Percentiles rank a stretch among this genome's conserved stretches.
These are phyloP conservation scores for Sorex maritimensis DNA, from an alignment of 2,797 vertebrate genomes.

Conservation along the genomic window DNA sequence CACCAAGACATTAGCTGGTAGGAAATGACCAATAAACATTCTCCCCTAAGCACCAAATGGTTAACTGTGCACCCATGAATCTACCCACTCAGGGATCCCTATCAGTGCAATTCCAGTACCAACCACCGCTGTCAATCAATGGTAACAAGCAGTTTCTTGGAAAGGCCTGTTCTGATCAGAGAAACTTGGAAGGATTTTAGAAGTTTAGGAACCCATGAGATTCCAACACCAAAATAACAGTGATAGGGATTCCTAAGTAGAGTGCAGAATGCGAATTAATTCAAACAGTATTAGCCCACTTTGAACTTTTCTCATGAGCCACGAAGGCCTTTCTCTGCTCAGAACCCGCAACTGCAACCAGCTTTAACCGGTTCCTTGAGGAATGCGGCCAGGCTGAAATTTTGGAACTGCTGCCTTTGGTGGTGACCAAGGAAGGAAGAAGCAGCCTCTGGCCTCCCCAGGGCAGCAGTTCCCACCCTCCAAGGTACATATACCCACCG, in stretches of 20 bases:
- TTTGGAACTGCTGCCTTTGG: conserved; percentile 73
- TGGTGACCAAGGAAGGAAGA: conserved; percentile 75
- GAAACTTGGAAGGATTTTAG: conserved; percentile 32
- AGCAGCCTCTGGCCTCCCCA: conserved; percentile 76
- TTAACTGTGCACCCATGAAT: conserved; percentile 44
- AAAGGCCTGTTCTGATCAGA: conserved; percentile 52
- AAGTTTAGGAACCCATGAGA: conserved; percentile 66
- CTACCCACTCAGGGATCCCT: conserved; percentile 10
- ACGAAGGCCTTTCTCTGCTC: conserved; percentile 65
- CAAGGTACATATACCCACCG: conserved; percentile 84
- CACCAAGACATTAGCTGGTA: conserved; percentile 72
- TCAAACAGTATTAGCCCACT: conserved; percentile 52
- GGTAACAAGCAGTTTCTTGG: conserved; percentile 41
- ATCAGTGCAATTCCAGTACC: conserved; percentile 59
- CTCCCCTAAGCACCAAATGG: conserved; percentile 56
- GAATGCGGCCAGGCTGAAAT: conserved; percentile 75
- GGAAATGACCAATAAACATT: conserved; percentile 56
- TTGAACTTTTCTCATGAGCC: conserved; percentile 55
- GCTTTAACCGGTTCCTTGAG: conserved; percentile 74
- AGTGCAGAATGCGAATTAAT: conserved; percentile 56
- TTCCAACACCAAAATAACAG: conserved; percentile 14
- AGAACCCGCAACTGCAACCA: conserved; percentile 64
- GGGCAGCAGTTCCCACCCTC: conserved; percentile 80
- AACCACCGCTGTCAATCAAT: conserved; percentile 57
- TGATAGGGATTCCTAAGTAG: conserved; percentile 8